phyloP scores from a whole-genome alignment of 2,113 vertebrate genomes.

The Empidonax traillii region DNA sequence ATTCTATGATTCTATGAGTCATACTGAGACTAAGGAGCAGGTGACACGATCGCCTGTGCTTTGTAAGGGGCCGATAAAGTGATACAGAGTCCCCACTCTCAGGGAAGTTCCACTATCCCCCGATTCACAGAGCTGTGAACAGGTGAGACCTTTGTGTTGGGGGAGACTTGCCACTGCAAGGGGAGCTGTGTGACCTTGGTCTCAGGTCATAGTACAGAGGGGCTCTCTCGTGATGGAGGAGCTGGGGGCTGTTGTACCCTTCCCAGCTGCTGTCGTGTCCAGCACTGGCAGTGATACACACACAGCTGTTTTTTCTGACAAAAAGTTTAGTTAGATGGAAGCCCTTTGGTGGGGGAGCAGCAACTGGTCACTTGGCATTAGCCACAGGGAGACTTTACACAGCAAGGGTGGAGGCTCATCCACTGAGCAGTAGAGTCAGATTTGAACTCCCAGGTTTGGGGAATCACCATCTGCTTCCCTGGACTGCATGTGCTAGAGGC shows the following conservation, averaged over 20 bases:
- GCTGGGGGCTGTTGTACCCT: background rate
- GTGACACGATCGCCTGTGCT: background rate
- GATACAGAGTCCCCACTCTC: background rate
- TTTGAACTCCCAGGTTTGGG: background rate
- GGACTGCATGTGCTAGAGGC: background rate
- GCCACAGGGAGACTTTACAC: background rate
- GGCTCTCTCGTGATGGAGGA: background rate
- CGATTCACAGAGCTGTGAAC: background rate
- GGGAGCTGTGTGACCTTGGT: background rate
- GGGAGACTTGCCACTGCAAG: fast-evolving
- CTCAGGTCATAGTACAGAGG: fast-evolving
- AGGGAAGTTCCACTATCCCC: background rate
- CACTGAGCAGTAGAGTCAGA: background rate
- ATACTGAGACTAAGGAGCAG: background rate
- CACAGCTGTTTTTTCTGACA: background rate
- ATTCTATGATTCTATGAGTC: no score
- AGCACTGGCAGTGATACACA: background rate
- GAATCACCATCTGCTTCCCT: background rate
- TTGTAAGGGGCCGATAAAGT: background rate
- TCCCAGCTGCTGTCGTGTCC: background rate
- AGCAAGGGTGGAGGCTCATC: background rate
- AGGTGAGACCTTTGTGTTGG: background rate
- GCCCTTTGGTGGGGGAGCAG: background rate
- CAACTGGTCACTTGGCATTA: background rate
- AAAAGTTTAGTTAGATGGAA: background rate